A percentile compares a stretch with the other conserved stretches of the same genome.
These are phyloP conservation scores for Stratiomys singularior DNA, from an alignment of 2,888 invertebrate species.

Conservation along the genomic window DNA sequence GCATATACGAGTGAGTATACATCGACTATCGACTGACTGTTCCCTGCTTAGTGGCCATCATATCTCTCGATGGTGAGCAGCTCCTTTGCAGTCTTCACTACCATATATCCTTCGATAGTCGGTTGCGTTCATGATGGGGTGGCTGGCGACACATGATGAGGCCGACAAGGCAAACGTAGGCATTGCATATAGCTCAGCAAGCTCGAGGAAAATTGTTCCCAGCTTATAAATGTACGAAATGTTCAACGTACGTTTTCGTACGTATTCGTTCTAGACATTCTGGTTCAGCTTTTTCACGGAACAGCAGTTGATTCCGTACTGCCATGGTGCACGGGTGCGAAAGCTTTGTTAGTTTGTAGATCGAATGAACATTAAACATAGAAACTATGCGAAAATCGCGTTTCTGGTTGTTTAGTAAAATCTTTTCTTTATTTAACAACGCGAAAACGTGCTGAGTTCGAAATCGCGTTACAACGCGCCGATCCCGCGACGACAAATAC, in stretches of 20 bases:
- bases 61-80: background rate
- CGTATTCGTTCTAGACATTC: background rate
- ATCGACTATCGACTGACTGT: background rate
- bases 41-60: background rate
- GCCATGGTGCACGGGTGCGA: slow-evolving; percentile 46
- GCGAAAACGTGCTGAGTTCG: background rate
- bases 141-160: background rate
- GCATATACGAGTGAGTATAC: background rate
- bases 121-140: no score
- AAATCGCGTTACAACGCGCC: background rate
- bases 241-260: background rate
- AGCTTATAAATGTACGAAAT: background rate
- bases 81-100: background rate
- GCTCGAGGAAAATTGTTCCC: slow-evolving; percentile 23
- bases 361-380: slow-evolving; percentile 19
- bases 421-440: slow-evolving; percentile 1
- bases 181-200: background rate
- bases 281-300: slow-evolving; percentile 36
- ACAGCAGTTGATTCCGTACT: slow-evolving; percentile 46
- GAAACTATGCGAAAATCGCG: slow-evolving; percentile 38
- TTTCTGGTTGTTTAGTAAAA: slow-evolving; percentile 25
- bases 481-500: background rate
- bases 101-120: background rate
- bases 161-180: background rate
- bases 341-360: slow-evolving; percentile 41